These are phyloP conservation scores for Phoxinus dragarum DNA, from an alignment of 2,797 vertebrate species.

Conservation along the genomic window DNA sequence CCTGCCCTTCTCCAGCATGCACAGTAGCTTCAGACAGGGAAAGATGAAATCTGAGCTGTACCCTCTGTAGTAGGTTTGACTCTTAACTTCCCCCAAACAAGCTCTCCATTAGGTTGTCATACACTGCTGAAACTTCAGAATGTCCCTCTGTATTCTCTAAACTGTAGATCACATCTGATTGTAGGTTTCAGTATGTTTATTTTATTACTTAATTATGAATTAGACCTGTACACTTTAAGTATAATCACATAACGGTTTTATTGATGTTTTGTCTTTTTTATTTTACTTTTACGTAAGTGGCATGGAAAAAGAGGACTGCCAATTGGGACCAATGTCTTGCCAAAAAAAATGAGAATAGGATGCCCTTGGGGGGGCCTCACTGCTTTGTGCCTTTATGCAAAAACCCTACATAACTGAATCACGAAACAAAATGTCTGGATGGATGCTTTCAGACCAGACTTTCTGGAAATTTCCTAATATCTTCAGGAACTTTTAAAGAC, in stretches of 20 bases:
- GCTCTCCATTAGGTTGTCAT: slow-evolving; percentile 66
- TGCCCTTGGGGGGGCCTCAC: slow-evolving; percentile 73
- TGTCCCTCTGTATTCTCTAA: slow-evolving; percentile 66
- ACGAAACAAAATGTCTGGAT: slow-evolving; percentile 68
- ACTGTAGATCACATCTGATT: slow-evolving; percentile 61
- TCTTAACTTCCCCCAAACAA: slow-evolving; percentile 47
- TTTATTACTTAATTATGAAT: slow-evolving; percentile 58
- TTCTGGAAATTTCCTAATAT: slow-evolving; percentile 64
- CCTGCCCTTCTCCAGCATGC: slow-evolving; percentile 79
- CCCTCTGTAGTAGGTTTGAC: slow-evolving; percentile 72
- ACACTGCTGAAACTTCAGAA: slow-evolving; percentile 65
- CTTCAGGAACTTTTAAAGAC: slow-evolving; percentile 62
- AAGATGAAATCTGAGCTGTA: slow-evolving; percentile 75
- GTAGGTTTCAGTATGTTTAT: slow-evolving; percentile 64
- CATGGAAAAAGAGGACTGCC: slow-evolving; percentile 79
- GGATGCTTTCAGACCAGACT: slow-evolving; percentile 72
- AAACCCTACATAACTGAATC: slow-evolving; percentile 71
- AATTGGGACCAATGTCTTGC: slow-evolving; percentile 83
- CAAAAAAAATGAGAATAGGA: slow-evolving; percentile 69
- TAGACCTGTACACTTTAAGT: slow-evolving; percentile 77
- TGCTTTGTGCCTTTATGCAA: slow-evolving; percentile 87
- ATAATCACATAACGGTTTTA: slow-evolving; percentile 69
- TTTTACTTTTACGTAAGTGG: slow-evolving; percentile 68
- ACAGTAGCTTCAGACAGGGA: slow-evolving; percentile 80
- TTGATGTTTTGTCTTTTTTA: slow-evolving; percentile 69